Evolutionary conservation across 2,888 invertebrate species (phyloP).

Genomic region (Pseudococcus jackbeardsleyi): DNA sequence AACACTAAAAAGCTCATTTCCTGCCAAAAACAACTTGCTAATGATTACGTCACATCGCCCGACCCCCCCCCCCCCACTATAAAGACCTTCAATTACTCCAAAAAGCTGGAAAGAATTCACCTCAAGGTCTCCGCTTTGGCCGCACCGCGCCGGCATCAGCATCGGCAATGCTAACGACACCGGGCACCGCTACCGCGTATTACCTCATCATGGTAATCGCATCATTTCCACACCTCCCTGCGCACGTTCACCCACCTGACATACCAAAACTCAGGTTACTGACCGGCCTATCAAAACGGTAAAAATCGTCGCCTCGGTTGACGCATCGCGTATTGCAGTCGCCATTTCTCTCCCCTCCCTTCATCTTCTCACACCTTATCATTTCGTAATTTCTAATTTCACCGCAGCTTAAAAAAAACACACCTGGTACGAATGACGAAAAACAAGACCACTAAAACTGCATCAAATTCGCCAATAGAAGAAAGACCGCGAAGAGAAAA

Average conservation of each 20-base stretch:
- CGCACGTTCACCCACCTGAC: neutral
- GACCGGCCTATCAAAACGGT: conserved; percentile 21
- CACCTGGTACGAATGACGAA: neutral
- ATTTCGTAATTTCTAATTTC: neutral
- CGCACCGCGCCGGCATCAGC: neutral
- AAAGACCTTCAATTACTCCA: conserved; percentile 6
- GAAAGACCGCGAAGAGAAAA: neutral
- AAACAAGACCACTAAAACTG: neutral
- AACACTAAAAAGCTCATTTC: neutral
- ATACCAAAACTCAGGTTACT: neutral
- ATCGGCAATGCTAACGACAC: neutral
- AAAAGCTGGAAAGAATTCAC: conserved; percentile 14
- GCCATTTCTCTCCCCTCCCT: neutral
- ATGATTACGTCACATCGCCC: neutral
- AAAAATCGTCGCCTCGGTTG: neutral
- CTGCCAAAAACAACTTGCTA: neutral
- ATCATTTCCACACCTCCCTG: neutral
- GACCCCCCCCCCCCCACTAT: neutral
- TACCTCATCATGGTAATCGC: conserved; percentile 17
- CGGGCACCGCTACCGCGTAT: neutral
- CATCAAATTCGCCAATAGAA: neutral
- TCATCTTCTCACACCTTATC: neutral
- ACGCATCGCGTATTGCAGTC: neutral
- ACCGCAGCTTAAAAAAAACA: neutral
- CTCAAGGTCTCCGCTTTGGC: neutral